Conservation (phyloP, 1,140 invertebrate genomes). For the Drosophila sp. region DNA sequence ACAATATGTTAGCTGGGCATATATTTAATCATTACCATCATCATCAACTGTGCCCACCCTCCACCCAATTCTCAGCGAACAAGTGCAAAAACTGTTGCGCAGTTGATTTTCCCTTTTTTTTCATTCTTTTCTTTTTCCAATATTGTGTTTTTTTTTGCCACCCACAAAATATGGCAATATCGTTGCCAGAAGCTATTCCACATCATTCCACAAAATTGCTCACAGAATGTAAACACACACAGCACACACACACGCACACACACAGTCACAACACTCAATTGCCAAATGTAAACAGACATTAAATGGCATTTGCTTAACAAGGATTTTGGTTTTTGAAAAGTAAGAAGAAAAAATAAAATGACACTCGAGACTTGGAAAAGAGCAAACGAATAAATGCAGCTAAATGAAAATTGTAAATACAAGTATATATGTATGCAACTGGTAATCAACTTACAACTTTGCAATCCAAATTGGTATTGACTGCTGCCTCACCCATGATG, state of each 20-base stretch:
- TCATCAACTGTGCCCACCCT: slow-evolving; percentile 7
- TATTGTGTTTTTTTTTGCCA: slow-evolving; percentile 9
- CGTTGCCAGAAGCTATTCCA: slow-evolving; percentile 23
- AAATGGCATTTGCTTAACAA: slow-evolving; percentile 22
- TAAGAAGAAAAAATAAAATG: slow-evolving; percentile 11
- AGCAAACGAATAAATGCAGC: neutral
- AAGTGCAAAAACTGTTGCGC: slow-evolving; percentile 66
- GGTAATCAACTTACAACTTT: neutral
- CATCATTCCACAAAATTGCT: slow-evolving; percentile 10
- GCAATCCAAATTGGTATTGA: no score
- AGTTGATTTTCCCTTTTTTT: slow-evolving; percentile 37
- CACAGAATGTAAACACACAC: slow-evolving; percentile 20
- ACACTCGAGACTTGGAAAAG: slow-evolving; percentile 1
- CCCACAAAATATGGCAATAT: slow-evolving; percentile 2
- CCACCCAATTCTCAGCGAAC: neutral
- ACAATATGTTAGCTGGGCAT: slow-evolving; percentile 42
- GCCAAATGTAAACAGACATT: slow-evolving; percentile 43
- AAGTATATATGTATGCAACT: neutral
- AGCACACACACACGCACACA: neutral
- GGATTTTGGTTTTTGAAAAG: neutral
- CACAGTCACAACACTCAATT: neutral
- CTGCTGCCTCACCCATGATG: no score
- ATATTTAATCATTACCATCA: slow-evolving; percentile 42
- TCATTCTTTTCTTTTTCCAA: slow-evolving; percentile 13
- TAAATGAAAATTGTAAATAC: neutral